Percentiles rank a stretch among this genome's conserved stretches.
These are phyloP conservation scores for Trididemnum clinides DNA, from an alignment of 23 tunicate species.

Conservation along the genomic window DNA sequence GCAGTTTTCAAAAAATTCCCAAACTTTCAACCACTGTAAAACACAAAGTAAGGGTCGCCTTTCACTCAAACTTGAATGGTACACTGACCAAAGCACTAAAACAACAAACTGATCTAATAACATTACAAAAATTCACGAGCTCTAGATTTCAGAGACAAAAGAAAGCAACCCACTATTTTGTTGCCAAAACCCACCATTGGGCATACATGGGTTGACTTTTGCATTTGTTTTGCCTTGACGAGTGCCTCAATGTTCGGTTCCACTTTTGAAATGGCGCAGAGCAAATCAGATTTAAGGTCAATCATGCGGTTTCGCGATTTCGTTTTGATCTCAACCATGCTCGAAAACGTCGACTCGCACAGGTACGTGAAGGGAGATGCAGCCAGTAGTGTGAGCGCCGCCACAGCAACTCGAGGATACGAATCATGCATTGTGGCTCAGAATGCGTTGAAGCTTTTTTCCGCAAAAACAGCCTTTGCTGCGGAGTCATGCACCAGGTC, in stretches of 20 bases:
- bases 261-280: slow-evolving; percentile 21
- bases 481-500: slow-evolving; percentile 21
- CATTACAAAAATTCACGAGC: too few relatives aligned
- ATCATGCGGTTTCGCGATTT: slow-evolving; percentile 41
- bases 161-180: too few relatives aligned
- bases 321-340: slow-evolving; percentile 22
- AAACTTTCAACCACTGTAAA: too few relatives aligned
- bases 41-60: too few relatives aligned
- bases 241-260: slow-evolving; percentile 18
- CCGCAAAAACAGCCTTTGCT: slow-evolving; percentile 18
- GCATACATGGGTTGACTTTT: too few relatives aligned
- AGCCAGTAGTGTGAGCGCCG: neutral
- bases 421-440: slow-evolving; percentile 11
- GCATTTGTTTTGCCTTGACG: slow-evolving; percentile 17
- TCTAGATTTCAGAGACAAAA: too few relatives aligned
- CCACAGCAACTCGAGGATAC: slow-evolving; percentile 9
- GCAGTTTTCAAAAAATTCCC: too few relatives aligned
- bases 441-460: neutral
- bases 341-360: slow-evolving; percentile 17
- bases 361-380: slow-evolving; percentile 45
- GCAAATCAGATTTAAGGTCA: slow-evolving; percentile 33
- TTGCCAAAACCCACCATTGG: too few relatives aligned
- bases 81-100: too few relatives aligned
- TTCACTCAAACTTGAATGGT: too few relatives aligned
- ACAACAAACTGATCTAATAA: too few relatives aligned